phyloP scores from a whole-genome alignment of 2,113 vertebrate genomes.

The Desmodus rotundus region DNA sequence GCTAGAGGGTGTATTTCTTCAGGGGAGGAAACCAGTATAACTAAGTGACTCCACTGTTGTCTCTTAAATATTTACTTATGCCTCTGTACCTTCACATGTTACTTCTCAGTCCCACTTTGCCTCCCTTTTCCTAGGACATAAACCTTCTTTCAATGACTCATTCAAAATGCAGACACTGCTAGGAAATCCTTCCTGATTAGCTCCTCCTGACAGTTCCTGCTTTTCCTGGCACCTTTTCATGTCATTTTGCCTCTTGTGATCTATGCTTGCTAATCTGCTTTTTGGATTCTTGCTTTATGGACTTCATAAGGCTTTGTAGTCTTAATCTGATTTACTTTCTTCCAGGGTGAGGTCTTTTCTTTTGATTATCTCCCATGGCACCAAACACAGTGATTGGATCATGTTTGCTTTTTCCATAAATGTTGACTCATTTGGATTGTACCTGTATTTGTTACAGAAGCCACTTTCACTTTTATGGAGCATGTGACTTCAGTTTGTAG shows the following conservation, averaged over 20 bases:
- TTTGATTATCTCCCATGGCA: neutral
- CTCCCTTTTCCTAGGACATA: neutral
- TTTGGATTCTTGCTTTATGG: neutral
- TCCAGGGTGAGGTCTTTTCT: neutral
- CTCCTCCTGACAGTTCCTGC: neutral
- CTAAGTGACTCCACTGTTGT: neutral
- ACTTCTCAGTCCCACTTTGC: neutral
- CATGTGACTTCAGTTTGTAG: neutral
- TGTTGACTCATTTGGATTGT: neutral
- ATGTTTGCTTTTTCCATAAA: neutral
- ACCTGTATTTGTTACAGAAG: neutral
- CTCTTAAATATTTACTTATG: neutral
- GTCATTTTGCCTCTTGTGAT: neutral
- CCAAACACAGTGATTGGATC: neutral
- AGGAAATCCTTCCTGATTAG: neutral
- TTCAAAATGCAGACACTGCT: neutral
- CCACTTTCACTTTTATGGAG: neutral
- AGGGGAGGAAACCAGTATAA: neutral
- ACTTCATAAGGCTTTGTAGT: neutral
- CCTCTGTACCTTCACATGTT: neutral
- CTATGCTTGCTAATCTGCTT: neutral
- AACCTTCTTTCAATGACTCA: neutral
- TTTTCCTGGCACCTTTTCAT: neutral
- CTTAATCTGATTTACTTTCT: neutral
- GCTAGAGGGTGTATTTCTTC: neutral